Evolutionary conservation across 2,888 invertebrate species (phyloP).

Genomic region (Meandrusa payeni): DNA sequence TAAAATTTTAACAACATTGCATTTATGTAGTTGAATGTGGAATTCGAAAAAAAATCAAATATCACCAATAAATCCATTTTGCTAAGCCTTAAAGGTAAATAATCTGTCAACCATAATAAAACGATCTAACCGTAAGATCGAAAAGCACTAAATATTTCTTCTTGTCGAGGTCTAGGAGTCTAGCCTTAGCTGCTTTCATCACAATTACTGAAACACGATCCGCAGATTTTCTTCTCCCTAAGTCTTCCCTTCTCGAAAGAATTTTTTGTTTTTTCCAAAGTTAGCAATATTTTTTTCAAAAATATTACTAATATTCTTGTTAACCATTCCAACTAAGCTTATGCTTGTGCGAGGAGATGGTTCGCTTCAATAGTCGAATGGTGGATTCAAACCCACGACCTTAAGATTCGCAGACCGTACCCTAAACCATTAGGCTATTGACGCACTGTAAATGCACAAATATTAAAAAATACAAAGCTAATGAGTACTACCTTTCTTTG

Average conservation of each 20-base stretch:
- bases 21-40: slow-evolving; percentile 44
- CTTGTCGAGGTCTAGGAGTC: slow-evolving; percentile 97
- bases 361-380: no score
- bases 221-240: slow-evolving; percentile 98
- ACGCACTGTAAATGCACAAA: no score
- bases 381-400: no score
- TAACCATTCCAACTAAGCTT: no score
- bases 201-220: slow-evolving; percentile 98
- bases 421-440: no score
- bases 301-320: no score
- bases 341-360: no score
- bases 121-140: slow-evolving; percentile 97
- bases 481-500: no score
- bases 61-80: slow-evolving; percentile 65
- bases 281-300: no score
- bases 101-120: slow-evolving; percentile 82
- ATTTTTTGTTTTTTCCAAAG: slow-evolving; percentile 98
- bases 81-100: slow-evolving; percentile 70
- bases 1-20: slow-evolving; percentile 45
- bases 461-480: no score
- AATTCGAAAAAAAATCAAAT: slow-evolving; percentile 59
- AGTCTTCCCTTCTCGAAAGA: slow-evolving; percentile 96
- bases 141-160: slow-evolving; percentile 98
- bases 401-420: no score
- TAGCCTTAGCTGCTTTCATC: slow-evolving; percentile 97